Base-by-base conservation (phyloP, 2,113 vertebrate genomes). In the Oreocharis arfaki region DNA sequence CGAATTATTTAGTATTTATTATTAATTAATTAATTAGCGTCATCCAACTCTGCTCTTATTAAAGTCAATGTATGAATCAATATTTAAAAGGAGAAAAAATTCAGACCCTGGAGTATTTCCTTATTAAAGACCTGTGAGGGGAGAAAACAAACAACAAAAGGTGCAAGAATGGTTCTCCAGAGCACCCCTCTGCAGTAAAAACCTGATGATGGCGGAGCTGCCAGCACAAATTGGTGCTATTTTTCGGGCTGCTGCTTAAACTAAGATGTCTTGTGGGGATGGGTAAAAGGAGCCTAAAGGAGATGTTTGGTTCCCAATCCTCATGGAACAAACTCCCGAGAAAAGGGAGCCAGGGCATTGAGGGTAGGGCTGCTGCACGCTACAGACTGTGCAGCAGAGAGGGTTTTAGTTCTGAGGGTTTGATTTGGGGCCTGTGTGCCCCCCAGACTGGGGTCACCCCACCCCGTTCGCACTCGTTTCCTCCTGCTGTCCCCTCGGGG, bases 21-120 rank as follows among this genome's bases (percentile, higher is more conserved):
- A 89, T 94, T 90, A 73, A 92, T 84, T 90, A 73, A 92, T 84
- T 90, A 89, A 95, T 95, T 87, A 91, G 55, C 16, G 80, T 89
- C 85, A 87, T 76, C 74, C 30, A 76, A 55, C 75, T 93, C 67
- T 70, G 10, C 14, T 95, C 30, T 55, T 32, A 76, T 44, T 95
- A 85, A 83, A 86, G 59, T 69, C 89, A 80, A n/a, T 20, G 20
- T 27, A 70, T 20, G 46, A 94, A 85, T 91, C 78, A 84, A 84
- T 82, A 94, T 95, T 94, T 87, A 60, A 92, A 81, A 79, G 49
- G n/a, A 70, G 46, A 59, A 50, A 75, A 84, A 41, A 61, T 4
- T 60, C 42, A 64, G 16, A 84, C 19, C 19, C 13, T 27, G 42
- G 33, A 67, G 7, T 33, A 47, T 33, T 71, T 84, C 24, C 52